Evolutionary conservation across 2,888 invertebrate species (phyloP), one percentile per base, ranked within the genome.

Genomic region (Lithodes maja): DNA sequence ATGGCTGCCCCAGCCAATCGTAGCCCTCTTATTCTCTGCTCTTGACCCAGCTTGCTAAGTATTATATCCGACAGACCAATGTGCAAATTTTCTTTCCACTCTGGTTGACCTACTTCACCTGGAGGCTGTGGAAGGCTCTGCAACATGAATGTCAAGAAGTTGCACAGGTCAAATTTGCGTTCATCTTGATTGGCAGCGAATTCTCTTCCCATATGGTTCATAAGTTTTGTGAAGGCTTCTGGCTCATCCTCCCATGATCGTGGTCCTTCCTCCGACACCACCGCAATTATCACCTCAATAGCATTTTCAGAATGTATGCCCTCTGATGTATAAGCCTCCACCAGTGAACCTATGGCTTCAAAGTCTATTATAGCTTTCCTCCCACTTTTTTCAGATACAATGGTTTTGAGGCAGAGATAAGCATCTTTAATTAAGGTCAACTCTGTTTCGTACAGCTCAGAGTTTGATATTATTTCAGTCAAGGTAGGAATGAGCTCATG

Each of bases 271-370:
- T 88, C 85, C 12, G 80, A 68, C 53, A 91, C 52, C 49, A 92
- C 85, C 33, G 82, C 74, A 50, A 89, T 97, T 85, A 97, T 95
- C 92, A 98, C 95, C 93, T 97, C 96, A 68, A 98, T 94, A 0
- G 98, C 97, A 93, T 97, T 97, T 93, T 98, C 98, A 0, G 97
- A 97, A 94, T 97, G 97, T 93, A 98, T 97, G 93, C 97, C 97
- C 93, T 97, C 97, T 92, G 97, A 96, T 0, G 97, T 95, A 93
- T 98, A 98, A 92, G 98, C 97, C 55, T 92, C 92, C 55, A 92
- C 92, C 50, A 93, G 92, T 78, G 96, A 97, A 0, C 95, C 95
- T 87, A 98, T 96, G 12, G 97, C 97, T 74, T 90, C 91, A 79
- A 83, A 89, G 52, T 90, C 87, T 52, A 97, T 95, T 0, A 98